These are phyloP conservation scores for Bufotes viridis DNA, from an alignment of 2,797 vertebrate species.

Conservation along the genomic window DNA sequence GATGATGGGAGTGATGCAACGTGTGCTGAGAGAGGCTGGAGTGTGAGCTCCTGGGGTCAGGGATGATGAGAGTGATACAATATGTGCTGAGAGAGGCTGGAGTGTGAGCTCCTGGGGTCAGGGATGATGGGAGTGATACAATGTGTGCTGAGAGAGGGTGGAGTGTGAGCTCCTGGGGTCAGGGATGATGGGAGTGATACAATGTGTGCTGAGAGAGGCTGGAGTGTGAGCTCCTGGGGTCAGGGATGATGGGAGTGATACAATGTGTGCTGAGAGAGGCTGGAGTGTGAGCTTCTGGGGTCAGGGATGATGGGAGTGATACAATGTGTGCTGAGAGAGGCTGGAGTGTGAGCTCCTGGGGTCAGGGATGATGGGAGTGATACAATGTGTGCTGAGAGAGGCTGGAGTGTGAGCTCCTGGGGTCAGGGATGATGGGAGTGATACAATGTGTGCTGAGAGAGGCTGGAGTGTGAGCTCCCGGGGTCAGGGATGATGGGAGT, in stretches of 20 bases:
- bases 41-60: background rate
- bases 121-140: constrained; percentile 10
- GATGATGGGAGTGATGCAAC: background rate
- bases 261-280: background rate
- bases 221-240: background rate
- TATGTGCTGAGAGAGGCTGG: background rate
- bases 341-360: background rate
- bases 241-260: constrained; percentile 10
- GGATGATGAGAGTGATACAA: background rate
- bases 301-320: background rate
- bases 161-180: background rate
- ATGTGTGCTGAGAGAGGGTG: background rate
- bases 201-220: background rate
- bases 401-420: background rate
- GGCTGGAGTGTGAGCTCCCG: background rate
- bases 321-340: background rate
- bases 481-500: constrained; percentile 2
- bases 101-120: background rate
- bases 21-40: background rate
- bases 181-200: constrained; percentile 11
- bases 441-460: background rate
- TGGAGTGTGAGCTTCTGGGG: background rate
- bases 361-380: background rate
- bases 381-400: background rate
- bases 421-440: background rate